Evolutionary conservation across 1,140 invertebrate species (phyloP).

Genomic region (Pissodes strobi): DNA sequence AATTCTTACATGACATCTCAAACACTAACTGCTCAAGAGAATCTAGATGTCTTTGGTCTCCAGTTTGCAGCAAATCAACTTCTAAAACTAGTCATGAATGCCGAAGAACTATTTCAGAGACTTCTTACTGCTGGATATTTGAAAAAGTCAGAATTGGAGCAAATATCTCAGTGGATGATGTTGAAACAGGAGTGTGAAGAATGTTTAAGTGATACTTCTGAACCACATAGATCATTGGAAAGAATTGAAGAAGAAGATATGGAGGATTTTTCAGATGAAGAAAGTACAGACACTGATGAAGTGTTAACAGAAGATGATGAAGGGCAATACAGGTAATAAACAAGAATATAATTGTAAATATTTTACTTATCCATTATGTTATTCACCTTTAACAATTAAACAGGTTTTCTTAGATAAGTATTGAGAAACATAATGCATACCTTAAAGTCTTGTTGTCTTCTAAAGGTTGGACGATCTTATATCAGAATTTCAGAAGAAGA

Average conservation of each 20-base stretch:
- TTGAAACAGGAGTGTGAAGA: slow-evolving; percentile 85
- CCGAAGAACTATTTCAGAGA: slow-evolving; percentile 80
- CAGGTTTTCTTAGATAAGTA: too few relatives aligned
- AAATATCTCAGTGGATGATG: slow-evolving; percentile 83
- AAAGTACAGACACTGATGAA: slow-evolving; percentile 61
- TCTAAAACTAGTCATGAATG: slow-evolving; percentile 80
- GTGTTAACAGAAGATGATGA: slow-evolving; percentile 48
- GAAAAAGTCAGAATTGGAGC: slow-evolving; percentile 70
- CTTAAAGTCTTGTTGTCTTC: too few relatives aligned
- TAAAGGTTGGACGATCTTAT: slow-evolving; percentile 72
- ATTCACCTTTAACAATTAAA: too few relatives aligned
- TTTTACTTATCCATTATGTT: too few relatives aligned
- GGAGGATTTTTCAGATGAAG: slow-evolving; percentile 55
- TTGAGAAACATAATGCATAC: too few relatives aligned
- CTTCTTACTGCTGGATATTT: slow-evolving; percentile 63
- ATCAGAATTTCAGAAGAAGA: slow-evolving; percentile 71
- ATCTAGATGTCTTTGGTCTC: slow-evolving; percentile 66
- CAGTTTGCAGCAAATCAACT: slow-evolving; percentile 82
- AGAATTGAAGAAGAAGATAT: slow-evolving; percentile 66
- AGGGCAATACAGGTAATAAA: background rate
- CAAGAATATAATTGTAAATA: too few relatives aligned
- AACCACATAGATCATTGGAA: slow-evolving; percentile 63
- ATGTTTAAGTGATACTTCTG: slow-evolving; percentile 68
- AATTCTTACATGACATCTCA: slow-evolving; percentile 70
- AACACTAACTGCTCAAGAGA: slow-evolving; percentile 55